Conservation (phyloP, 1,140 invertebrate genomes). For the Trigoniulus corallinus region DNA sequence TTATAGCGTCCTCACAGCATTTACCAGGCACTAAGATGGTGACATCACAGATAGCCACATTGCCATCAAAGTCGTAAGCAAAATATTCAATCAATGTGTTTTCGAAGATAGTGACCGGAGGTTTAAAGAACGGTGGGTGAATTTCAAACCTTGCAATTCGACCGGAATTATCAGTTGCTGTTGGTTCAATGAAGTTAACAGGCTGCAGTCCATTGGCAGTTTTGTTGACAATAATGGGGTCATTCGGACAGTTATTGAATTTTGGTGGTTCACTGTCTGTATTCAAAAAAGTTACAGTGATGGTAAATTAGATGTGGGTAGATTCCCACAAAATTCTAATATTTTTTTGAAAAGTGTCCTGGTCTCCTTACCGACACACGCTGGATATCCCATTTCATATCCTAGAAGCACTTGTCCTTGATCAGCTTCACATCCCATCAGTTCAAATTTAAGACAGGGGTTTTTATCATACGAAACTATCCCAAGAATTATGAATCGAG, state of each 20-base stretch:
- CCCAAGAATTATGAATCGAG: conserved; percentile 75
- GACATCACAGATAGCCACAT: conserved; percentile 90
- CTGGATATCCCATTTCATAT: conserved; percentile 83
- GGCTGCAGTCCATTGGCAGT: conserved; percentile 67
- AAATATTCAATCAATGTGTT: conserved; percentile 87
- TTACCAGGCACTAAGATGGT: conserved; percentile 74
- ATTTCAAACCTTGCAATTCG: conserved; percentile 81
- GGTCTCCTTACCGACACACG: conserved; percentile 55
- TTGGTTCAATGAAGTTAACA: conserved; percentile 82
- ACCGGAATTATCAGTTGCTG: conserved; percentile 83
- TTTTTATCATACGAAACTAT: conserved; percentile 94
- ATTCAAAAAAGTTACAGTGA: conserved; percentile 14
- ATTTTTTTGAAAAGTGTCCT: neutral
- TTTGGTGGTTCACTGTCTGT: conserved; percentile 84
- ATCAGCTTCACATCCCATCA: conserved; percentile 82
- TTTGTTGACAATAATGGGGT: conserved; percentile 74
- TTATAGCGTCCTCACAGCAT: neutral
- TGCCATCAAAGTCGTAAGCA: conserved; percentile 91
- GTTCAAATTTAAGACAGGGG: conserved; percentile 86
- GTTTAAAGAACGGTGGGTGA: conserved; percentile 74
- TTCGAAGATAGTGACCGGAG: conserved; percentile 72
- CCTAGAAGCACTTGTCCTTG: conserved; percentile 55
- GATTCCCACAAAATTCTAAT: neutral
- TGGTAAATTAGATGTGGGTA: too few relatives aligned
- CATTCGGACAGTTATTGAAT: conserved; percentile 87